These are phyloP conservation scores for Antechinus flavipes DNA, from an alignment of 2,113 vertebrate species.

Conservation along the genomic window DNA sequence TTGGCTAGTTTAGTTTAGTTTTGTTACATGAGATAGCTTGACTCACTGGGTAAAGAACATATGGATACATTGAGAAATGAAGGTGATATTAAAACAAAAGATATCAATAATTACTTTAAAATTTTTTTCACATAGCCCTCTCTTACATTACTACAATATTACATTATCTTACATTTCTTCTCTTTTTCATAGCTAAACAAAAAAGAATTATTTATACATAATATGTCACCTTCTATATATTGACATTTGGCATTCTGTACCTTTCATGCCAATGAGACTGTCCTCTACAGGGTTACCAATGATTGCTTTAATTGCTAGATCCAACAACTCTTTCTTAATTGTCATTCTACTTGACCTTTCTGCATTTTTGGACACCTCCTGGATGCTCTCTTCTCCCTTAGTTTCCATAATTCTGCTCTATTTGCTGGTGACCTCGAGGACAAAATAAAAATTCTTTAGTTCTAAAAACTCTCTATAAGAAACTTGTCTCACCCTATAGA, in stretches of 20 bases:
- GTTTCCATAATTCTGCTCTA: neutral
- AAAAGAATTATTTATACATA: neutral
- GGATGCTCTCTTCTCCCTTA: neutral
- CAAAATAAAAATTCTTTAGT: too few relatives aligned
- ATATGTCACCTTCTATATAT: neutral
- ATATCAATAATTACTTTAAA: neutral
- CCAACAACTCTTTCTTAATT: neutral
- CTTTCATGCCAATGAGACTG: neutral
- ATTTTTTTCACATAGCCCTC: neutral
- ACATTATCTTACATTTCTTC: neutral
- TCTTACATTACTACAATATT: neutral
- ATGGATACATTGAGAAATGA: neutral
- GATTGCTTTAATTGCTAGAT: neutral
- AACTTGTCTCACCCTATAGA: too few relatives aligned
- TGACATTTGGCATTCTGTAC: neutral
- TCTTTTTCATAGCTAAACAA: neutral
- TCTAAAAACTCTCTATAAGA: too few relatives aligned
- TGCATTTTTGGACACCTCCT: neutral
- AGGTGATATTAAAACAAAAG: neutral
- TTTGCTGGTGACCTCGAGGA: neutral
- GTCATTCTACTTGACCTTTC: neutral
- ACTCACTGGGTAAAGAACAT: neutral
- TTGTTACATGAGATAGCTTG: neutral
- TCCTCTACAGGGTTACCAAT: neutral
- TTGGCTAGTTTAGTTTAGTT: neutral